Evolutionary conservation across 2,888 invertebrate genomes (phyloP), one percentile per base, ranked within the genome.

Genomic region (Drepana falcataria): DNA sequence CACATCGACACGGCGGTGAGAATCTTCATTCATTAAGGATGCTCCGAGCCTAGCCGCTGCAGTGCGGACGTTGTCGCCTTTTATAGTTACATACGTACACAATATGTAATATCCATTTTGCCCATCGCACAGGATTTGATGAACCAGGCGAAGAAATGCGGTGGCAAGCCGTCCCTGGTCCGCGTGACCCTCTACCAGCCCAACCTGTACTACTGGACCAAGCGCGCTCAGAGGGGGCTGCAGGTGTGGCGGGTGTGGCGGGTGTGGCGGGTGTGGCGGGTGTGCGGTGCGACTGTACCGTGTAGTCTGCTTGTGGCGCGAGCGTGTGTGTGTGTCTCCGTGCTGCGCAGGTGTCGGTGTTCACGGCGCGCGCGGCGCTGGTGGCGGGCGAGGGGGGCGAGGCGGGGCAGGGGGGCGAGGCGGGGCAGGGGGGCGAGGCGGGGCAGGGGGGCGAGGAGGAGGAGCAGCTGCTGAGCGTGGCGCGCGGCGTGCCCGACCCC

Each of bases 121-220:
- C n/a, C n/a, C n/a, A 37, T 37, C 3, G 37, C 37, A 37, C 57
- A 71, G 69, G 51, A 53, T 2, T 21, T 49, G 0, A 51, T 55
- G 37, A 58, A 59, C 0, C 59, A 59, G 2, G 64, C 60, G 2
- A 59, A 61, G 0, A 62, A 58, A 4, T 1, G 0, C 2, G 64
- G 64, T 4, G 69, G 71, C 0, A 77, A 69, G 53, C 9, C 87
- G 21, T 77, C 85, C 0, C 64, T 90, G 0, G 1, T 87, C 0
- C 82, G 87, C 57, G 44, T 76, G 2, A 81, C 77, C 0, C 61
- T 91, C 35, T 67, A 79, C 0, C 90, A 91, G 60, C 91, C 90
- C 0, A 91, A 90, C 60, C 55, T 91, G 1, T 91, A 90, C 59
- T 89, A 79, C 59, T 86, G 79, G 79, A 75, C 68, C 48, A 79